These are phyloP conservation scores for Nerophis lumbriciformis DNA, from an alignment of 2,113 vertebrate species.

Conservation along the genomic window DNA sequence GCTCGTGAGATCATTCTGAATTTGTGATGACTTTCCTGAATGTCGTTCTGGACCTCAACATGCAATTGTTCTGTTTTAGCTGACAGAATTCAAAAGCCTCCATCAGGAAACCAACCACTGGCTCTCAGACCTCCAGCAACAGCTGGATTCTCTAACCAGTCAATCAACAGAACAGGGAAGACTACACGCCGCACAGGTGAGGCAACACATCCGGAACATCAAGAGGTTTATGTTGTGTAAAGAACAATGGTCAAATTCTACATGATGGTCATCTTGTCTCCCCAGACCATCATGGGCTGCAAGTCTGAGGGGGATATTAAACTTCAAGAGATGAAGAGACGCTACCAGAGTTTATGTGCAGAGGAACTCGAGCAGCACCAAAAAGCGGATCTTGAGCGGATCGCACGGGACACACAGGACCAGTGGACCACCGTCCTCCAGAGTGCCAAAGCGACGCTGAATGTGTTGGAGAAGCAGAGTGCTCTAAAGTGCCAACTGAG, in stretches of 20 bases:
- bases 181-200: background rate
- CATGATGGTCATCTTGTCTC: background rate
- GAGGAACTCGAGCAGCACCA: background rate
- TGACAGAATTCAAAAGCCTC: background rate
- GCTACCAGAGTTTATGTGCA: background rate
- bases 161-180: background rate
- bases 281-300: background rate
- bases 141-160: background rate
- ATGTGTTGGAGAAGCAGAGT: background rate
- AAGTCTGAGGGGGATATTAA: background rate
- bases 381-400: background rate
- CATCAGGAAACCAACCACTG: background rate
- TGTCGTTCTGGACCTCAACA: background rate
- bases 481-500: background rate
- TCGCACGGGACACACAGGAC: background rate
- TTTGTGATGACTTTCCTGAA: background rate
- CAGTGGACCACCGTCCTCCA: background rate
- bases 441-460: too few species aligned
- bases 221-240: background rate
- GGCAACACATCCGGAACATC: background rate
- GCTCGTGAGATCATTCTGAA: background rate
- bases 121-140: slow-evolving; percentile 1
- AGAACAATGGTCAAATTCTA: background rate
- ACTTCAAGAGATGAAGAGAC: slow-evolving; percentile 1
- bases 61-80: background rate